phyloP scores from a whole-genome alignment of 2,797 vertebrate species.

The Rhynchonycteris naso region DNA sequence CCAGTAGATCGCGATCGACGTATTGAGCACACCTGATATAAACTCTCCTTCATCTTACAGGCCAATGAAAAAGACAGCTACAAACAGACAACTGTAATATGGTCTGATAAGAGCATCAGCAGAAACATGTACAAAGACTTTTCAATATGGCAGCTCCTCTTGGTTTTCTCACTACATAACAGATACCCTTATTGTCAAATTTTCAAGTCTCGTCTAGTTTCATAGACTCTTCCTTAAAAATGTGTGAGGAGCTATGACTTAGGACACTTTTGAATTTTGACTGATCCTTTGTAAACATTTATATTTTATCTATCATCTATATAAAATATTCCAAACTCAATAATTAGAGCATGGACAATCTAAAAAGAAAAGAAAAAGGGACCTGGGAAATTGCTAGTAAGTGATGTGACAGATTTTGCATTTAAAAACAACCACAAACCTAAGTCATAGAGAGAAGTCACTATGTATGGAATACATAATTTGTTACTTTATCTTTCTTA shows the following conservation, averaged over 20 bases:
- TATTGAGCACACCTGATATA: too few species aligned
- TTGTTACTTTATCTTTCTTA: neutral
- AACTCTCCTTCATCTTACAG: neutral
- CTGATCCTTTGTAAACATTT: neutral
- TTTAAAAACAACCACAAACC: neutral
- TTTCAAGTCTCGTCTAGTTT: neutral
- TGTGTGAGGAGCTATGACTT: neutral
- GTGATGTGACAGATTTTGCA: neutral
- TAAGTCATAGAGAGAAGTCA: neutral
- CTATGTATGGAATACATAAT: neutral
- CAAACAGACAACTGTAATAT: neutral
- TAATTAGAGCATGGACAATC: neutral
- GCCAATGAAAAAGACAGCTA: neutral
- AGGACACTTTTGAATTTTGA: conserved; percentile 20
- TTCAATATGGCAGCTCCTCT: neutral
- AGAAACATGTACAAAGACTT: neutral
- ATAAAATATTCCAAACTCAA: neutral
- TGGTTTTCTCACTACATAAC: neutral
- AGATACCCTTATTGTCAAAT: neutral
- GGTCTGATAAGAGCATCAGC: neutral
- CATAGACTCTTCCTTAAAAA: neutral
- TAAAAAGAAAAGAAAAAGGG: conserved; percentile 22
- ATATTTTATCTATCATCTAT: neutral
- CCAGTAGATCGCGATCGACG: too few species aligned
- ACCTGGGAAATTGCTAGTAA: neutral